Percentiles rank a stretch among this genome's conserved stretches.
phyloP scores from a whole-genome alignment of 2,888 invertebrate genomes.

The Drosophila anomalata region DNA sequence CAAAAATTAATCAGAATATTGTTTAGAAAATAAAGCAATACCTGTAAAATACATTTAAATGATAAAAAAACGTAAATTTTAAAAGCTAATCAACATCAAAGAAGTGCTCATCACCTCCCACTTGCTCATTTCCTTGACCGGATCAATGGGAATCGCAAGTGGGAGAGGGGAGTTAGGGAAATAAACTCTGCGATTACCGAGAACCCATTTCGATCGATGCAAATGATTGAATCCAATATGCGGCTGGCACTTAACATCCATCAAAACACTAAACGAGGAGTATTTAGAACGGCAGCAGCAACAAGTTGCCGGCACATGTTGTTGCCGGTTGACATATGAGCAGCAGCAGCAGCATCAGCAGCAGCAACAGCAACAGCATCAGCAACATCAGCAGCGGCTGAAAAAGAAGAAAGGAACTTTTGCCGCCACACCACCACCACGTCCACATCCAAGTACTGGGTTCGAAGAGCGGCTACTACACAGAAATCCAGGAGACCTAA shows the following conservation, averaged over 20 bases:
- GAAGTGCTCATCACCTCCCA: too few relatives aligned
- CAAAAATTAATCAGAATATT: not conserved
- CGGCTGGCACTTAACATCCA: slow-evolving; percentile 80
- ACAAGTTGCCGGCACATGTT: slow-evolving; percentile 45
- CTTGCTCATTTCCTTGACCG: not conserved
- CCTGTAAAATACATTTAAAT: not conserved
- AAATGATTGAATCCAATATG: slow-evolving; percentile 42
- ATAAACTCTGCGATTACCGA: slow-evolving; percentile 21
- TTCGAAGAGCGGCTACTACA: slow-evolving; percentile 59
- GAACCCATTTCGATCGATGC: slow-evolving; percentile 37
- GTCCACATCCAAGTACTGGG: slow-evolving; percentile 39
- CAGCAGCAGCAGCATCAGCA: slow-evolving; percentile 41
- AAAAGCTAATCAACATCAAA: slow-evolving; percentile 1
- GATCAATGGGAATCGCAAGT: slow-evolving; percentile 6
- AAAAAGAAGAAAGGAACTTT: slow-evolving; percentile 64
- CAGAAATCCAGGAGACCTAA: slow-evolving; percentile 57
- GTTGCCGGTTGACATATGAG: slow-evolving; percentile 81
- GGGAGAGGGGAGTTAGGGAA: not conserved
- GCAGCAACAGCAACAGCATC: slow-evolving; percentile 26
- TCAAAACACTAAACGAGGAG: slow-evolving; percentile 78
- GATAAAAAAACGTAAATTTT: not conserved
- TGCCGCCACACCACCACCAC: slow-evolving; percentile 76
- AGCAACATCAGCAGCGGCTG: slow-evolving; percentile 34
- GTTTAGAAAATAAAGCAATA: not conserved
- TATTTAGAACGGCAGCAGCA: slow-evolving; percentile 67